Base-by-base conservation (phyloP, 2,888 invertebrate species). In the Alcis repandata region DNA sequence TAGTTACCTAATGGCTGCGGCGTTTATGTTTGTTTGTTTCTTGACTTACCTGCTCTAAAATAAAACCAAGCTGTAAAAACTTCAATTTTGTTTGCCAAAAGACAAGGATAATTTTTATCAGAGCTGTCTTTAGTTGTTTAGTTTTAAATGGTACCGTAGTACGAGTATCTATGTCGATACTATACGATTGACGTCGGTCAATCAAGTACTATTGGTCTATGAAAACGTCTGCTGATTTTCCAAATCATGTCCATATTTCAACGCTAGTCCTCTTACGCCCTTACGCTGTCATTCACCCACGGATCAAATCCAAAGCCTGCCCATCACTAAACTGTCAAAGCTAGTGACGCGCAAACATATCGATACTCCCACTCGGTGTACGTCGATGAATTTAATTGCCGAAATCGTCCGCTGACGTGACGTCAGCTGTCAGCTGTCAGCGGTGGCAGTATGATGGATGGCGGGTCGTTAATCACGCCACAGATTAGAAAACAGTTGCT, bases 361-460 rank as follows among this genome's bases (percentile, higher is more conserved):
- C 66, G 68, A 61, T 43, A 53, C 60, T 61, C 63, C 54, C 38
- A 59, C 52, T 63, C 54, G 45, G 67, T 56, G 62, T 61, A 62
- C 66, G 67, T 69, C 73, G 71, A 73, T 71, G 69, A 71, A 73
- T 73, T 73, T 73, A 73, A 73, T 73, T 73, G 73, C 67, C 70
- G 70, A 71, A 71, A 70, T 71, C 70, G 71, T 62, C 51, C 65
- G 67, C 67, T 70, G 68, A 72, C 70, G 68, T 73, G 64, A 68
- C 72, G 71, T 68, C 68, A 68, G 67, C 68, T 63, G 71, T 71
- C 72, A 74, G 76, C 75, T 78, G 76, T 77, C 77, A 74, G 65
- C 67, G 71, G 74, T 71, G 73, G 68, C 71, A 71, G 68, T 75
- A 71, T 71, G 74, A 77, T 82, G 82, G 79, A 83, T 81, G 82